Percentiles rank a stretch among this genome's conserved stretches.
These are phyloP conservation scores for Erebia epiphron DNA, from an alignment of 2,888 invertebrate genomes.

Conservation along the genomic window DNA sequence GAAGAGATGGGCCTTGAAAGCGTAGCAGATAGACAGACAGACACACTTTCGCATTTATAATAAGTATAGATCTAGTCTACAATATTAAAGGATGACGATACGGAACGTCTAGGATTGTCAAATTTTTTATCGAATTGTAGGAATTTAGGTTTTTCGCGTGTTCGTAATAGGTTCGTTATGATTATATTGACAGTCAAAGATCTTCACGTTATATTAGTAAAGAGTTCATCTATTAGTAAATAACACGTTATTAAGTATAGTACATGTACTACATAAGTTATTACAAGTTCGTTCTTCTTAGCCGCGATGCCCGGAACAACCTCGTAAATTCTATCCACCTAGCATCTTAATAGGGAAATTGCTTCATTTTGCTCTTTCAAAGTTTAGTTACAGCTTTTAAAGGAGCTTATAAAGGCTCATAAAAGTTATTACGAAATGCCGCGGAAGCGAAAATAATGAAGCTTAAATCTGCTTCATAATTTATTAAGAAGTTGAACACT, in stretches of 20 bases:
- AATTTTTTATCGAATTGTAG: too few relatives aligned
- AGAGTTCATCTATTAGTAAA: too few relatives aligned
- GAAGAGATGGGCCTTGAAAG: too few relatives aligned
- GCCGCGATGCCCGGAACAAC: not conserved
- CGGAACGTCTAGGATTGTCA: too few relatives aligned
- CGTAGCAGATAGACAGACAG: too few relatives aligned
- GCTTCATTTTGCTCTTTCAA: conserved; percentile 27
- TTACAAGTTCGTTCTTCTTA: not conserved
- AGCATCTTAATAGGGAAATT: conserved; percentile 27
- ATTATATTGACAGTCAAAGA: not conserved
- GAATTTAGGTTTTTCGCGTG: too few relatives aligned
- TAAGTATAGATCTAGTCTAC: too few relatives aligned
- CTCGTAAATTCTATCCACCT: conserved; percentile 12
- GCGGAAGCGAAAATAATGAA: conserved; percentile 12
- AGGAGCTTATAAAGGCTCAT: conserved; percentile 8
- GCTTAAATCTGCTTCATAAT: conserved; percentile 3
- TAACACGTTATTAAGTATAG: not conserved
- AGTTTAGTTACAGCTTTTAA: conserved; percentile 10
- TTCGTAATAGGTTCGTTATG: too few relatives aligned
- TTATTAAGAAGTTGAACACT: conserved; percentile 9
- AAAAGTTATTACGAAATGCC: conserved; percentile 9
- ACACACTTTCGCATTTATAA: too few relatives aligned
- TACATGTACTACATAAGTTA: not conserved
- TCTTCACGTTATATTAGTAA: not conserved
- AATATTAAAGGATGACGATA: too few relatives aligned